Evolutionary conservation across 2,113 vertebrate genomes (phyloP), one percentile per base, ranked within the genome.

Genomic region (Capreolus pygargus): DNA sequence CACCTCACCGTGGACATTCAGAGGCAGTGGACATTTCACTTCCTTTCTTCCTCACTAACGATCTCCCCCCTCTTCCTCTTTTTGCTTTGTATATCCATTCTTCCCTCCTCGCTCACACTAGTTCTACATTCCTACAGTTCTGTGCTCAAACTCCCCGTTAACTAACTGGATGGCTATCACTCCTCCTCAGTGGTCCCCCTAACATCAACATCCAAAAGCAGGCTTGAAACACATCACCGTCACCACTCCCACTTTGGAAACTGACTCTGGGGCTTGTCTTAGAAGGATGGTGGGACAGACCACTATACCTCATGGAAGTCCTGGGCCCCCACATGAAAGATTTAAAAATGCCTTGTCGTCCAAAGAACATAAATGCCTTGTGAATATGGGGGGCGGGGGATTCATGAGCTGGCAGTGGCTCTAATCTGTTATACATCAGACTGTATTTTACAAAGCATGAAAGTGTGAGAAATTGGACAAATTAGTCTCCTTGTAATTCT

Each of bases 121-220:
- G 45, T 45, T 70, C 50, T 36, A 13, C 13, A 25, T 11, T 10
- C 86, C 33, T 58, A 25, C 10, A 43, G 1, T 27, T 50, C 4
- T 8, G 70, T 52, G 3, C 6, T 8, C 52, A 30, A 3, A 43
- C 50, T 54, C 7, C 9, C 30, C 13, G 0, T 5, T 55, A 45
- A 47, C 33, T 61, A 1, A 30, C 25, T 33, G 23, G 16, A 4
- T 5, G 3, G 30, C 54, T 39, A 0, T n/a, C 76, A 3, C n/a
- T 33, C 28, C 13, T 74, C 54, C 23, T 85, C 39, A 12, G 6
- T 11, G 8, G 17, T 17, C n/a, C 52, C 43, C 7, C 10, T 21
- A 8, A 7, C 79, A 27, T 43, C 67, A 52, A 5, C 70, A 67
- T 70, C n/a, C 19, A 70, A 70, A 36, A 23, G 4, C 64, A 70